Conservation (phyloP, 2,113 vertebrate genomes). For the Tragulus kanchil region DNA sequence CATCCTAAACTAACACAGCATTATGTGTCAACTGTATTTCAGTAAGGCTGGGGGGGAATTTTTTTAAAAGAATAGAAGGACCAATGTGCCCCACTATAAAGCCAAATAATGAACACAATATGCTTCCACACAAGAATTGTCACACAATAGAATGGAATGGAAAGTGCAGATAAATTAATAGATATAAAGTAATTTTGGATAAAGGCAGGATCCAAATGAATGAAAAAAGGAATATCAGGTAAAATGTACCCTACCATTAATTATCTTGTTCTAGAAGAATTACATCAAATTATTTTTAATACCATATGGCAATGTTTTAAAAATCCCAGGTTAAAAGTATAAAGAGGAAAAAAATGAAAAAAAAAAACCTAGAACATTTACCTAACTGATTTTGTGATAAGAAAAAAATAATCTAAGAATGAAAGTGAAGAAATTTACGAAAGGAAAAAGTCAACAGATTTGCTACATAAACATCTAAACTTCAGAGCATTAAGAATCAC, state of each 20-base stretch:
- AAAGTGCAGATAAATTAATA: not conserved
- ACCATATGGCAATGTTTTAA: not conserved
- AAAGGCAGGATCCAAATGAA: not conserved
- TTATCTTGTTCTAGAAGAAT: not conserved
- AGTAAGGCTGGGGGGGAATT: not conserved
- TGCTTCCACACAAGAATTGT: not conserved
- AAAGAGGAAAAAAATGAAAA: not conserved
- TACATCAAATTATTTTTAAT: not conserved
- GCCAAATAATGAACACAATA: not conserved
- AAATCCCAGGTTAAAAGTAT: not conserved
- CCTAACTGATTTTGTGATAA: not conserved
- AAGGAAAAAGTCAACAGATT: not conserved
- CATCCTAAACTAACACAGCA: not conserved
- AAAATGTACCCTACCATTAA: not conserved
- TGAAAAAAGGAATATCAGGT: not conserved
- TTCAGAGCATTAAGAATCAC: not conserved
- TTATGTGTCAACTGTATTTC: not conserved
- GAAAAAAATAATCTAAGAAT: not conserved
- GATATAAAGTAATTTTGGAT: not conserved
- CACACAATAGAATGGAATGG: not conserved
- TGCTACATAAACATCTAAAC: not conserved
- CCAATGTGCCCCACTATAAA: not conserved
- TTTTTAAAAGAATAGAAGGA: not conserved
- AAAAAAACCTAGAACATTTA: not conserved
- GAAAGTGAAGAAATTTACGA: not conserved